These are phyloP conservation scores for Pteropus alecto DNA, from an alignment of 2,113 vertebrate genomes.

Conservation along the genomic window DNA sequence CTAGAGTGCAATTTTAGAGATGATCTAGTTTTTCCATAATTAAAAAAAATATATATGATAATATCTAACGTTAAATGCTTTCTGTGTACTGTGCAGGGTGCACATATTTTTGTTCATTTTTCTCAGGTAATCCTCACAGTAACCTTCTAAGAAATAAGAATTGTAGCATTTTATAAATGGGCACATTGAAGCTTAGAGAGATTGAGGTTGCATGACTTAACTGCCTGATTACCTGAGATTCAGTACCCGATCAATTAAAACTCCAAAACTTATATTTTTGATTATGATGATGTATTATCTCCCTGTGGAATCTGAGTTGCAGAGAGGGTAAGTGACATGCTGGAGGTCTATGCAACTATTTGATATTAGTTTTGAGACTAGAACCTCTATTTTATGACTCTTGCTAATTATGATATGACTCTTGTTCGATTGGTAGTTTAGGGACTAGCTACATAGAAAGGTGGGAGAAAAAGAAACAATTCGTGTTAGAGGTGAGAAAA, in stretches of 20 bases:
- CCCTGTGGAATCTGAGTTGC: background rate
- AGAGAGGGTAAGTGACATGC: background rate
- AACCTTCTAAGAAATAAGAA: background rate
- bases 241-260: background rate
- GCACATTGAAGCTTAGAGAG: background rate
- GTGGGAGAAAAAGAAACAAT: background rate
- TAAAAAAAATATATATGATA: background rate
- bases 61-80: background rate
- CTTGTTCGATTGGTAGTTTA: background rate
- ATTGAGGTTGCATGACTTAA: background rate
- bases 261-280: background rate
- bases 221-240: background rate
- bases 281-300: background rate
- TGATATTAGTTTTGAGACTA: background rate
- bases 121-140: background rate
- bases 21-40: background rate
- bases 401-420: background rate
- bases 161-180: background rate
- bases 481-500: background rate
- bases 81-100: background rate
- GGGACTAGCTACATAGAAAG: background rate
- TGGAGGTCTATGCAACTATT: background rate
- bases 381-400: background rate
- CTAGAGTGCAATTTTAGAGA: background rate
- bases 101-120: background rate